Evolutionary conservation across 2,113 vertebrate genomes (phyloP).

Genomic region (Mirounga angustirostris): DNA sequence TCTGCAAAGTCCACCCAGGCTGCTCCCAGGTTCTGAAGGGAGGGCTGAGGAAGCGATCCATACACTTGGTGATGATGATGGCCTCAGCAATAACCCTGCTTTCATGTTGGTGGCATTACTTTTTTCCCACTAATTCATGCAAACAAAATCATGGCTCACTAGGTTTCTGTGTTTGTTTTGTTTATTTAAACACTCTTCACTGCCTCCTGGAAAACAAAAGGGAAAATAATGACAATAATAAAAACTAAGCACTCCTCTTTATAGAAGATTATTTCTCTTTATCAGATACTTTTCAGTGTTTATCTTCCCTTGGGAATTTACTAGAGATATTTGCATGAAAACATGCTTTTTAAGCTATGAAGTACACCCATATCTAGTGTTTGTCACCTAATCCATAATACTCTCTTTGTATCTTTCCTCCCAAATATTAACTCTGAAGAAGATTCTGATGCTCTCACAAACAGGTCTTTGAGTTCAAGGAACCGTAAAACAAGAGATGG

Average conservation of each 20-base stretch:
- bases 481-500: not conserved
- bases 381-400: not conserved
- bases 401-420: not conserved
- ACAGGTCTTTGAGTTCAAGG: not conserved
- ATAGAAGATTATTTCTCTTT: constrained; percentile 46
- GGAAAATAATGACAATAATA: constrained; percentile 55
- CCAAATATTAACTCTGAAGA: constrained; percentile 26
- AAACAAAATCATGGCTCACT: constrained; percentile 56
- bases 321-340: constrained; percentile 10
- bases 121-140: constrained; percentile 21
- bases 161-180: constrained; percentile 71
- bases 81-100: not conserved
- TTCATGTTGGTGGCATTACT: not conserved
- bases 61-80: not conserved
- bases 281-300: constrained; percentile 59
- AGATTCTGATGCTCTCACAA: not conserved
- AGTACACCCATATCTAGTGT: not conserved
- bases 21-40: not conserved
- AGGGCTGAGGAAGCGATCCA: not conserved
- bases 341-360: not conserved
- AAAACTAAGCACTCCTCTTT: constrained; percentile 40
- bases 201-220: constrained; percentile 40
- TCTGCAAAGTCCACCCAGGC: not conserved
- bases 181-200: constrained; percentile 45
- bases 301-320: not conserved